Conservation (phyloP, 2,113 vertebrate species). For the Nesogale talazaci region DNA sequence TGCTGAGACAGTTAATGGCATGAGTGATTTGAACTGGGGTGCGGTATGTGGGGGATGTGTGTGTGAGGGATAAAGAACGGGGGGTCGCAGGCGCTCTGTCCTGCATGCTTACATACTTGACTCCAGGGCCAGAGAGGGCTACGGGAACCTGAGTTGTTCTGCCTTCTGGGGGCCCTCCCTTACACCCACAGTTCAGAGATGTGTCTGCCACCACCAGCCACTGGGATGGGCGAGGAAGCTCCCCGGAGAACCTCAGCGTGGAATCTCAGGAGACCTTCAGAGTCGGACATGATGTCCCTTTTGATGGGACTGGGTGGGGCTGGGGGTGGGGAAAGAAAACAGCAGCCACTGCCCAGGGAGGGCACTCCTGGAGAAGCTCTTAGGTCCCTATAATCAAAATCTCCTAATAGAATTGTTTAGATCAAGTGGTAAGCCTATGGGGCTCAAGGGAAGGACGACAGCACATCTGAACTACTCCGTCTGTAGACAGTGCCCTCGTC, state of each 20-base stretch:
- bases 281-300: neutral
- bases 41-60: neutral
- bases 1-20: neutral
- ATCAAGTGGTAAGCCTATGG: neutral
- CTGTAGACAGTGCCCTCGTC: neutral
- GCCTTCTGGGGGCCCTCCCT: rapidly evolving
- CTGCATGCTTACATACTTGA: rapidly evolving
- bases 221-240: rapidly evolving
- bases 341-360: neutral
- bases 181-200: rapidly evolving
- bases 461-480: neutral
- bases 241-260: neutral
- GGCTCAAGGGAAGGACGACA: neutral
- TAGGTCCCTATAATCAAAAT: rapidly evolving
- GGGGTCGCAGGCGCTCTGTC: too few species aligned
- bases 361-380: neutral
- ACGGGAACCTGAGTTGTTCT: rapidly evolving
- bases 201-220: neutral
- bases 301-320: neutral
- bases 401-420: neutral
- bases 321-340: neutral
- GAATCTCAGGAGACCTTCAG: neutral
- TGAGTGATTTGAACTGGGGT: neutral
- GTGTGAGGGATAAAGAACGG: neutral
- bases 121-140: rapidly evolving